These are phyloP conservation scores for Gasterosteus nipponicus DNA, from an alignment of 2,113 vertebrate species.

Conservation along the genomic window DNA sequence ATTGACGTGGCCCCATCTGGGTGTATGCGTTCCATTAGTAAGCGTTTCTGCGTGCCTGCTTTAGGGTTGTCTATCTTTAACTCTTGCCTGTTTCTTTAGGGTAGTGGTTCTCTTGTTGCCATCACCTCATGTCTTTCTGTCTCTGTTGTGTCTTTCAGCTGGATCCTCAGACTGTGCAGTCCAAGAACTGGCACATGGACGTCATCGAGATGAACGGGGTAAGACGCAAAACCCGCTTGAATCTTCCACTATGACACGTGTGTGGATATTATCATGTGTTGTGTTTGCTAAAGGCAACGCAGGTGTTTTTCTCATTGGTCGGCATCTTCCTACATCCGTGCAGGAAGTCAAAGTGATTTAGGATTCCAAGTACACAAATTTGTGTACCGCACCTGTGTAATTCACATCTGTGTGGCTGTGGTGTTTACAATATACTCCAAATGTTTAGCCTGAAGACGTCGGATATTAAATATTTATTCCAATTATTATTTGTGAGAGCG, in stretches of 20 bases:
- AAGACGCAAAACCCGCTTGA: conserved; percentile 46
- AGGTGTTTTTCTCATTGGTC: neutral
- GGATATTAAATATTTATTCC: neutral
- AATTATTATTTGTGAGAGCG: neutral
- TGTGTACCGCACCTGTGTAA: neutral
- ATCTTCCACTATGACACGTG: neutral
- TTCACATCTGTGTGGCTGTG: neutral
- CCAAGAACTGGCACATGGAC: conserved; percentile 98
- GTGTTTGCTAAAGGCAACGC: neutral
- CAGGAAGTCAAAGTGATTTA: neutral
- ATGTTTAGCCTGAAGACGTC: neutral
- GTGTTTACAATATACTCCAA: neutral
- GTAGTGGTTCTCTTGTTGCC: conserved; percentile 91
- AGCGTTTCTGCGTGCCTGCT: neutral
- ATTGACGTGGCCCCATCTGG: neutral
- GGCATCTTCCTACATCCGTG: neutral
- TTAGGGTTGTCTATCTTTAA: neutral
- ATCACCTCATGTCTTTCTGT: conserved; percentile 23
- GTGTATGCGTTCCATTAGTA: neutral
- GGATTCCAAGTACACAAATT: neutral
- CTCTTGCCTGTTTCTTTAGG: conserved; percentile 76
- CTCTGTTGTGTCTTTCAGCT: conserved; percentile 82
- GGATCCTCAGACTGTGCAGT: conserved; percentile 95
- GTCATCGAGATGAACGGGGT: conserved; percentile 99
- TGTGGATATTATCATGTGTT: neutral